Percentiles rank a stretch among this genome's conserved stretches.
Conservation (phyloP, 2,113 vertebrate genomes). For the Actenoides lindsayi region DNA sequence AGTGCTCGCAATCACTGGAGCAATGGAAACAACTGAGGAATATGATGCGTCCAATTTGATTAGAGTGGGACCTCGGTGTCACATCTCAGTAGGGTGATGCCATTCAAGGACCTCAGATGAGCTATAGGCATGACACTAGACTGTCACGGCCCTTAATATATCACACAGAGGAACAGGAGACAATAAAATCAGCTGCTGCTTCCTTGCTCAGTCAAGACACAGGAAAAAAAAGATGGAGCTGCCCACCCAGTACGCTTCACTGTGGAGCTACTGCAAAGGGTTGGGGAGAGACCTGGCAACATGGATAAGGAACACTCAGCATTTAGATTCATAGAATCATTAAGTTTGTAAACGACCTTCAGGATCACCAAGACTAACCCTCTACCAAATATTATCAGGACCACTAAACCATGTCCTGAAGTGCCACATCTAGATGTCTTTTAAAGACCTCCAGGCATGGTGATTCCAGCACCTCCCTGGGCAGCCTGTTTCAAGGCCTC, state of each 20-base stretch:
- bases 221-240: neutral
- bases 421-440: too few relatives aligned
- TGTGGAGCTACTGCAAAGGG: neutral
- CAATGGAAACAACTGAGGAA: neutral
- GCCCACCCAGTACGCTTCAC: neutral
- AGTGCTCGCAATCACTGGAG: neutral
- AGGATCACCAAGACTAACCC: too few relatives aligned
- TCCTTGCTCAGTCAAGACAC: neutral
- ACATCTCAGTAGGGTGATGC: neutral
- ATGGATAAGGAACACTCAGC: neutral
- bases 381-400: too few relatives aligned
- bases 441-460: too few relatives aligned
- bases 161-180: neutral
- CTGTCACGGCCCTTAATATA: neutral
- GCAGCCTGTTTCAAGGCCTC: too few relatives aligned
- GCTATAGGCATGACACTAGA: neutral
- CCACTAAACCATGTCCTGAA: too few relatives aligned
- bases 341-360: too few relatives aligned
- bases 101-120: neutral
- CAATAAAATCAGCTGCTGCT: neutral
- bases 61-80: accelerated
- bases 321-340: too few relatives aligned
- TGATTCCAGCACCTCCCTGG: too few relatives aligned
- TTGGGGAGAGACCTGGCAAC: neutral
- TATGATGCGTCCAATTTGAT: neutral